Conservation (phyloP, 2,797 vertebrate species). For the Hephaestus fuliginosus region DNA sequence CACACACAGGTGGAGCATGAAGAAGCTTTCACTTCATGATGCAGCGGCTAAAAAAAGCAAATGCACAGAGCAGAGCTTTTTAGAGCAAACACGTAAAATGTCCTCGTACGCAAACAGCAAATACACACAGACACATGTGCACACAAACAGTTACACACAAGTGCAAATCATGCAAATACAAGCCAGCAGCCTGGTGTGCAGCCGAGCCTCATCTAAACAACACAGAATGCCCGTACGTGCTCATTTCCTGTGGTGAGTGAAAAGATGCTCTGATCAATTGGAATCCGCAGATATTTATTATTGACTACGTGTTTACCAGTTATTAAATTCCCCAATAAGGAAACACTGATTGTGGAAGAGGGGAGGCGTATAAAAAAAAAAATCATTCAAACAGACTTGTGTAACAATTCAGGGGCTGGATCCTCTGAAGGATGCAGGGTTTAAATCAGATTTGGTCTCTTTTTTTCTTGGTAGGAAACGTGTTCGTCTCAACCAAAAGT, state of each 20-base stretch:
- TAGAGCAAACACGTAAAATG: constrained; percentile 5
- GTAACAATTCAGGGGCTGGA: not conserved
- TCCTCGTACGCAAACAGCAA: constrained; percentile 9
- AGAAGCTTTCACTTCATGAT: constrained; percentile 38
- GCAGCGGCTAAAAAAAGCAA: constrained; percentile 41
- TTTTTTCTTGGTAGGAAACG: not conserved
- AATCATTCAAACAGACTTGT: not conserved
- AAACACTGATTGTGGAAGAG: constrained; percentile 12
- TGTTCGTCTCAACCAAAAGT: not conserved
- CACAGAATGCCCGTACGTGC: constrained; percentile 22
- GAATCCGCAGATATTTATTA: not conserved
- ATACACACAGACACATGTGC: constrained; percentile 9
- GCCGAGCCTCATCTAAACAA: constrained; percentile 43
- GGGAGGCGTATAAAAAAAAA: not conserved
- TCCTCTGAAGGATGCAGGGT: not conserved
- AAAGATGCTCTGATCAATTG: constrained; percentile 7
- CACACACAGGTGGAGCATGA: constrained; percentile 47
- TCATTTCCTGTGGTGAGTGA: constrained; percentile 24
- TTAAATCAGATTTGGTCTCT: not conserved
- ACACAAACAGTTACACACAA: constrained; percentile 8
- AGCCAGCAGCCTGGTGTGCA: constrained; percentile 30
- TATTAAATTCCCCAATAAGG: constrained; percentile 1
- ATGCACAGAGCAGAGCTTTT: constrained; percentile 36
- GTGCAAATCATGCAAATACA: constrained; percentile 60
- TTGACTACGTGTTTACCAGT: not conserved